Evolutionary conservation across 2,888 invertebrate species (phyloP), one percentile per base, ranked within the genome.

Genomic region (Julus scanicus): DNA sequence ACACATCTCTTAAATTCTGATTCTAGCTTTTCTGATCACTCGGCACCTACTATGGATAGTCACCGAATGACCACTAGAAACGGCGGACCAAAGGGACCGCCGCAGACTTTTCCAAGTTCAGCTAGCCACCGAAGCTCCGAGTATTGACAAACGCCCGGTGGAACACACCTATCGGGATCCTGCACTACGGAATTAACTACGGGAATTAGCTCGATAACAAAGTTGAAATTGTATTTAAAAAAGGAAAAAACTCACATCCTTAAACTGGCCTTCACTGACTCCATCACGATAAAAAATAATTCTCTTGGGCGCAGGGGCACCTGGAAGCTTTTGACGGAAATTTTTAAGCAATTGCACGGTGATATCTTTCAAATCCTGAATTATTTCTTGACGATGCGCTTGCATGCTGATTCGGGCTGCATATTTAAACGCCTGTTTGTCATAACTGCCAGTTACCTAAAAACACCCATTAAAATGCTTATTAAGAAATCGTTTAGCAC

Each of bases 261-360:
- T 92, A 91, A 97, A 97, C 90, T 97, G 96, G 0, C 97, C 97
- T 91, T 97, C 97, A 0, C 96, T 96, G 0, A 97, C 97, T 0
- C 97, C 97, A 91, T 97, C 97, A 0, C 97, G 94, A 89, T 91
- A 93, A 89, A 96, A 96, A 85, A 96, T 94, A 87, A 97, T 95
- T 90, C 94, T 94, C 85, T 91, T 91, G 0, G 96, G 96, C 89
- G 94, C 92, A 0, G 87, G 2, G 0, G 87, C 57, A 0, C 91
- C 91, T 2, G 94, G 94, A 15, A 92, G 91, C 49, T 84, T 90
- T 11, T 87, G n/a, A 9, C 40, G n/a, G 91, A 95, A 97, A 17
- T 94, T 93, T 1, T 92, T 90, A 86, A 97, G 92, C 89, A 97
- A 96, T 8, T 94, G 94, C 0, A 91, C 90, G 90, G 95, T 94